Conservation (phyloP, 2,797 vertebrate genomes). For the Calcarius lapponicus region DNA sequence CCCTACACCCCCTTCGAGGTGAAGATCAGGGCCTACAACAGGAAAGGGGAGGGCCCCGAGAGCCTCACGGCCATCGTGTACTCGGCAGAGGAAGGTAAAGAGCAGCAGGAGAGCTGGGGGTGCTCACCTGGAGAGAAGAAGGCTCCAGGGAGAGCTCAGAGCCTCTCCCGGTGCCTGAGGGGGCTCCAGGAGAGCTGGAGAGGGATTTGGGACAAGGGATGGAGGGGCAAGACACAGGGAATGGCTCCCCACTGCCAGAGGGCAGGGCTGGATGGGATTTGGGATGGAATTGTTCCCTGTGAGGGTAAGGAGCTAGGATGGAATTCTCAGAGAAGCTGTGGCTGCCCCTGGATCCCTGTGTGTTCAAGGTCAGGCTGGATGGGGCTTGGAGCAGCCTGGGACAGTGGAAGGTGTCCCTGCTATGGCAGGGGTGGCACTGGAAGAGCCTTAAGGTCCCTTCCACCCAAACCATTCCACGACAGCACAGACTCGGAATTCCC, state of each 20-base stretch:
- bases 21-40: constrained; percentile 92
- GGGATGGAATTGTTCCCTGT: accelerated
- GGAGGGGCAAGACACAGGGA: background rate
- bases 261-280: background rate
- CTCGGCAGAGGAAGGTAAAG: constrained; percentile 94
- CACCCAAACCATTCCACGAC: background rate
- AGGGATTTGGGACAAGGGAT: background rate
- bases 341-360: background rate
- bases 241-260: background rate
- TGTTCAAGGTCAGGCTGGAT: accelerated
- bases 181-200: background rate
- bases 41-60: constrained; percentile 90
- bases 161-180: accelerated
- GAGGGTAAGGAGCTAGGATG: background rate
- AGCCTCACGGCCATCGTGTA: constrained; percentile 88
- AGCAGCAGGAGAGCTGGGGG: background rate
- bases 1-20: constrained; percentile 94
- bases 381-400: background rate
- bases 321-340: background rate
- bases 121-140: background rate
- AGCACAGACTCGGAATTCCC: background rate
- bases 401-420: background rate
- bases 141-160: background rate
- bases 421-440: background rate
- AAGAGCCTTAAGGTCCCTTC: background rate